A percentile compares a stretch with the other conserved stretches of the same genome.
These are phyloP conservation scores for Drosophila neotestacea DNA, from an alignment of 2,888 invertebrate genomes.

Conservation along the genomic window DNA sequence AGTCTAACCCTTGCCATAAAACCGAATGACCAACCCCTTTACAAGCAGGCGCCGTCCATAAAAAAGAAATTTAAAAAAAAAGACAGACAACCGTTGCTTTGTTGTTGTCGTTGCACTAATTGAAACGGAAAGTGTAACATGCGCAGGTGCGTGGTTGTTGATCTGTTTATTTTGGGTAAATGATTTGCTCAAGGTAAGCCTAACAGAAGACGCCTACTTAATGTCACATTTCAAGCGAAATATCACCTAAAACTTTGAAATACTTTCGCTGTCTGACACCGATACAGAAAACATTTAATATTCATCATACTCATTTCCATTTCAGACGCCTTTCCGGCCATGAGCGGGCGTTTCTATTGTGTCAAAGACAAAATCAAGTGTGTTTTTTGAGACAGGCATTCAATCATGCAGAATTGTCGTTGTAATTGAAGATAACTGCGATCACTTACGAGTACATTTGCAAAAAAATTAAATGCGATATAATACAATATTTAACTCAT, in stretches of 20 bases:
- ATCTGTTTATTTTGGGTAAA: constrained; percentile 15
- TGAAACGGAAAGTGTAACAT: constrained; percentile 47
- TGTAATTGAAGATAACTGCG: constrained; percentile 23
- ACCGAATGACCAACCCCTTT: constrained; percentile 48
- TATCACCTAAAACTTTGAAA: constrained; percentile 27
- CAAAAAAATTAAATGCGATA: neutral
- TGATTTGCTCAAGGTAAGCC: constrained; percentile 30
- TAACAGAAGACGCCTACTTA: constrained; percentile 65
- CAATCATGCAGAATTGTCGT: constrained; percentile 25
- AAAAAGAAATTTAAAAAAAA: constrained; percentile 8
- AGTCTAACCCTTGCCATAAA: constrained; percentile 54
- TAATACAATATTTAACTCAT: constrained; percentile 40
- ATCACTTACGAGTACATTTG: neutral
- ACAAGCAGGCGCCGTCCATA: constrained; percentile 49
- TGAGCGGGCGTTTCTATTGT: constrained; percentile 18
- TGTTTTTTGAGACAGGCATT: constrained; percentile 36
- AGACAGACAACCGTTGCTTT: neutral
- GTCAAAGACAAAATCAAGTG: constrained; percentile 27
- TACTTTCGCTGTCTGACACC: constrained; percentile 59
- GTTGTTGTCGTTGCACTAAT: constrained; percentile 42
- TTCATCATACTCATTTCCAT: neutral
- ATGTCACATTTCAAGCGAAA: constrained; percentile 65
- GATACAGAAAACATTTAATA: neutral
- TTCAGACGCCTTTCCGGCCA: constrained; percentile 36
- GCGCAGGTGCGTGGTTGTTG: constrained; percentile 31